Base-by-base conservation (phyloP, 1,140 invertebrate genomes). In the Zaprionus gabonicus region DNA sequence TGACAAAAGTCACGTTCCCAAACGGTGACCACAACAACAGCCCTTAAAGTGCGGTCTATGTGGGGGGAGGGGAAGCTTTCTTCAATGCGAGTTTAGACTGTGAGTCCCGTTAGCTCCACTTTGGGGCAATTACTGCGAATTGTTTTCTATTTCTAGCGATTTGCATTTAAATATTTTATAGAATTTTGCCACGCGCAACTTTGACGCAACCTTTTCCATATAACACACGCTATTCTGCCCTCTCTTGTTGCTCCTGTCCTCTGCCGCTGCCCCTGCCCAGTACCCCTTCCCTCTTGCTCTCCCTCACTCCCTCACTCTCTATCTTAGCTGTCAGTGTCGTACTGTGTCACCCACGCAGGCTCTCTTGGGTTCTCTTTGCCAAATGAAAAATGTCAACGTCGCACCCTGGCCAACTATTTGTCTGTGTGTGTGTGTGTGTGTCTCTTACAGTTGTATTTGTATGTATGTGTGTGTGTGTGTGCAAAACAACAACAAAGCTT, bases 81-180 rank as follows among this genome's bases (percentile, higher is more conserved):
- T 60, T 60, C 25, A 46, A 27, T 62, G 46, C 38, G 65, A 46
- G 71, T 34, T 77, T 46, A n/a, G 38, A 7, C 12, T 15, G 5
- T 41, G 64, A n/a, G 77, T 36, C 31, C 31, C 31, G 77, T 49
- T 64, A 63, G 31, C 31, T 53, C 25, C 23, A 44, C 31, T 67
- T 58, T 59, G 34, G 31, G 62, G 46, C 77, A 83, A 77, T 83
- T 83, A 84, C 62, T 58, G 77, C 81, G 73, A 83, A 83, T 83
- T 80, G 69, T 71, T 57, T 71, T 73, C 62, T 62, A 75, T 71
- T 78, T 71, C 62, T 57, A 85, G 51, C 67, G 56, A 71, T 74
- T 87, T 77, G 38, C 53, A 83, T 80, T 87, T 82, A 67, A 75
- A 86, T 86, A 86, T 82, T 87, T 75, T 75, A 77, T 80, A 78